Percentiles rank a stretch among this genome's conserved stretches.
Evolutionary conservation across 2,888 invertebrate species (phyloP).

Genomic region (Teinopalpus imperialis): DNA sequence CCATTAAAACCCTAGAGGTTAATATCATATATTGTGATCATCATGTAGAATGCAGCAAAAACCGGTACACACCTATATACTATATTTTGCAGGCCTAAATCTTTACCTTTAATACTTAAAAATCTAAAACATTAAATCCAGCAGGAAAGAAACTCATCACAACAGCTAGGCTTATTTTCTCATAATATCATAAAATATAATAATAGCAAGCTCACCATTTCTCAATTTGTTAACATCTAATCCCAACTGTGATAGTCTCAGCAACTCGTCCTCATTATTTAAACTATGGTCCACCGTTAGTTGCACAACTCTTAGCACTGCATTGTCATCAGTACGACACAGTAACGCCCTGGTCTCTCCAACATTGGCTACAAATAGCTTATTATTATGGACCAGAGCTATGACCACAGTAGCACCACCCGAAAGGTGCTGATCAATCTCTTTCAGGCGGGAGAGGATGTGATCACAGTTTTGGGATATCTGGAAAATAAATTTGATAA

Average conservation of each 20-base stretch:
- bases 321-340: slow-evolving; percentile 89
- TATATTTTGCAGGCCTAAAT: no score
- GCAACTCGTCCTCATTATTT: slow-evolving; percentile 91
- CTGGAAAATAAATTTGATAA: slow-evolving; percentile 36
- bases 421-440: slow-evolving; percentile 88
- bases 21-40: no score
- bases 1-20: no score
- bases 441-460: slow-evolving; percentile 85
- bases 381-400: slow-evolving; percentile 88
- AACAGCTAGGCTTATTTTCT: no score
- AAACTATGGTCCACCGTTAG: slow-evolving; percentile 93
- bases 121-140: no score
- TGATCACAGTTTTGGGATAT: slow-evolving; percentile 71
- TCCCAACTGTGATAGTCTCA: slow-evolving; percentile 88
- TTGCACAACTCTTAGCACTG: slow-evolving; percentile 88
- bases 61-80: no score
- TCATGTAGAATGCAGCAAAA: no score
- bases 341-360: slow-evolving; percentile 88
- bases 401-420: slow-evolving; percentile 93
- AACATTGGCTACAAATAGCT: slow-evolving; percentile 93
- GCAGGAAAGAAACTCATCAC: no score
- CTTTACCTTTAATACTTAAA: no score
- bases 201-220: slow-evolving; percentile 84
- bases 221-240: slow-evolving; percentile 86
- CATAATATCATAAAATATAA: no score